Evolutionary conservation across 2,888 invertebrate species (phyloP), one percentile per base, ranked within the genome.

Genomic region (Drosophila rubida): DNA sequence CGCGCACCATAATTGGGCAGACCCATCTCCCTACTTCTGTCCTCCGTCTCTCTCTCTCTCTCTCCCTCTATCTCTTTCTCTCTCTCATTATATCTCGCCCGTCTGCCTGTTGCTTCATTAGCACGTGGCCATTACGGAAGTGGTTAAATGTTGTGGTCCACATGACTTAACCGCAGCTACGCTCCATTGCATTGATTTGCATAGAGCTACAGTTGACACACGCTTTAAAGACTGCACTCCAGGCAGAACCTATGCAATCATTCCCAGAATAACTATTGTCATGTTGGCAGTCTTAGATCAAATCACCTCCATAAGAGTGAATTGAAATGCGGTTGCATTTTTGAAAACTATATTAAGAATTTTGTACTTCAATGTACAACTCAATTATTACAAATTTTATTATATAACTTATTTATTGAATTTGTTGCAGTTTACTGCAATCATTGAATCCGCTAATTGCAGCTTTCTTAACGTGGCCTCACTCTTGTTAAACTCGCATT

Each of bases 111-210:
- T n/a, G 35, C 50, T 65, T 68, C 58, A 55, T 71, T 68, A 74
- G 74, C 84, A 86, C 84, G 77, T 76, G 87, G 72, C 70, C 48
- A 69, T 60, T 50, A 41, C 89, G 87, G 87, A 84, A 88, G 82
- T 84, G 68, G 75, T 72, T 73, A 45, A 73, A 49, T 55, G 51
- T 57, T 73, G 74, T 85, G 87, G 80, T 84, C 87, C 88, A 83
- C 62, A 78, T 71, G 64, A 82, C 69, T 73, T 60, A 87, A 87
- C 84, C 87, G 87, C 88, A 82, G 65, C 64, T 64, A 87, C 85
- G 84, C 89, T 78, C 49, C 75, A 88, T 74, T 87, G 84, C 69
- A 60, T 66, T 65, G 60, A 45, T 69, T 69, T 88, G 65, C 88
- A 69, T 80, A 62, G 23, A 54, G 37, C 19, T 44, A 87, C 67